phyloP scores from a whole-genome alignment of 2,797 vertebrate genomes.

The Pteronotus mesoamericanus region DNA sequence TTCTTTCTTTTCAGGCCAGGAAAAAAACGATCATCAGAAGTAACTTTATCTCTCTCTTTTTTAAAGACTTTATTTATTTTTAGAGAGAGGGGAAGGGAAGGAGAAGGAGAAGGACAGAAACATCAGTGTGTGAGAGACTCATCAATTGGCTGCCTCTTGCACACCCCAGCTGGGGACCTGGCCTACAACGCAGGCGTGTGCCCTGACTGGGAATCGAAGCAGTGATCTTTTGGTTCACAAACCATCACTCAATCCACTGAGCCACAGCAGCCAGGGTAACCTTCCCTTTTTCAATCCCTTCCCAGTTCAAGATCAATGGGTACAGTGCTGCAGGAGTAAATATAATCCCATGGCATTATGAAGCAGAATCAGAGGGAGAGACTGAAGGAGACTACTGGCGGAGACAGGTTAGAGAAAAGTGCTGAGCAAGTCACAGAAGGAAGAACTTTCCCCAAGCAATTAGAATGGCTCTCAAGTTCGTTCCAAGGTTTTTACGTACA shows the following conservation, averaged over 20 bases:
- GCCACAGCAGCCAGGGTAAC: background rate
- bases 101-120: background rate
- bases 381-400: background rate
- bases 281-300: background rate
- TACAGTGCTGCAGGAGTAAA: background rate
- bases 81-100: too few relatives aligned
- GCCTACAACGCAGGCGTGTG: too few relatives aligned
- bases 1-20: slow-evolving; percentile 21
- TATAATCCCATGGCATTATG: background rate
- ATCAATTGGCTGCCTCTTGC: too few relatives aligned
- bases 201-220: too few relatives aligned
- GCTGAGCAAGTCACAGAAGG: background rate
- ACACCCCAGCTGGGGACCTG: too few relatives aligned
- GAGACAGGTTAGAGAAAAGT: background rate
- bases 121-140: too few relatives aligned
- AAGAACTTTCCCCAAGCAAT: background rate
- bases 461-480: background rate
- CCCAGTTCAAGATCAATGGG: background rate
- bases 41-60: background rate
- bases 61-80: too few relatives aligned
- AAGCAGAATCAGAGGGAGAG: background rate
- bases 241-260: too few relatives aligned
- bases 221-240: too few relatives aligned
- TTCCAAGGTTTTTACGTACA: background rate
- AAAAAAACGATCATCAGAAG: slow-evolving; percentile 1